Conservation (phyloP, 2,888 invertebrate genomes). For the Plebejus melissa region DNA sequence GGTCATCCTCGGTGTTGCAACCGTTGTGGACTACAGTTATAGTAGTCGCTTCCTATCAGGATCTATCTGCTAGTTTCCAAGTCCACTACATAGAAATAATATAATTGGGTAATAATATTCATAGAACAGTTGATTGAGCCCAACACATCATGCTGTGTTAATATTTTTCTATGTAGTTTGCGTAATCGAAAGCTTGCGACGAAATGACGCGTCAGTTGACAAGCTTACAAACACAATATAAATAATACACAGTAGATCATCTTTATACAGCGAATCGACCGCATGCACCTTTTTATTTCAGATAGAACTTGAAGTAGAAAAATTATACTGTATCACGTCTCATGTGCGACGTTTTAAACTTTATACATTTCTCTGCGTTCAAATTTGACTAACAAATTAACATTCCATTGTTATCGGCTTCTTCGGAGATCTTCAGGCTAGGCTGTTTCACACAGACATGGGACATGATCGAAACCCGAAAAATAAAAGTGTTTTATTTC, state of each 20-base stretch:
- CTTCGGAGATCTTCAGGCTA: too few species aligned
- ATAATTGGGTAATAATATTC: not conserved
- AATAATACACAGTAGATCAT: not conserved
- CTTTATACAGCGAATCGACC: not conserved
- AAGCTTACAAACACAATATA: not conserved
- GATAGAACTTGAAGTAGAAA: not conserved
- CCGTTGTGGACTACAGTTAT: too few species aligned
- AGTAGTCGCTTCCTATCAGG: not conserved
- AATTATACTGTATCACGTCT: not conserved
- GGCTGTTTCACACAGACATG: too few species aligned
- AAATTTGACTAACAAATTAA: too few species aligned
- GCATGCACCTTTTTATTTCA: not conserved
- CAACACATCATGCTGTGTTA: too few species aligned
- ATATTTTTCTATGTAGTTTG: not conserved
- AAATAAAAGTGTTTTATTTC: too few species aligned
- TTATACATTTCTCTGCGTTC: too few species aligned
- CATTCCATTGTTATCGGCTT: too few species aligned
- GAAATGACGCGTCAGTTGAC: not conserved
- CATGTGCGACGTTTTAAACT: too few species aligned
- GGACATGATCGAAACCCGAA: too few species aligned
- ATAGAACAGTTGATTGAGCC: not conserved
- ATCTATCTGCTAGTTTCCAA: not conserved
- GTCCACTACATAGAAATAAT: not conserved
- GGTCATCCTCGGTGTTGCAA: too few species aligned
- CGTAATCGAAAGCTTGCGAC: slow-evolving; percentile 3